Conservation (phyloP, 2,797 vertebrate species). For the Cottoperca gobio region DNA sequence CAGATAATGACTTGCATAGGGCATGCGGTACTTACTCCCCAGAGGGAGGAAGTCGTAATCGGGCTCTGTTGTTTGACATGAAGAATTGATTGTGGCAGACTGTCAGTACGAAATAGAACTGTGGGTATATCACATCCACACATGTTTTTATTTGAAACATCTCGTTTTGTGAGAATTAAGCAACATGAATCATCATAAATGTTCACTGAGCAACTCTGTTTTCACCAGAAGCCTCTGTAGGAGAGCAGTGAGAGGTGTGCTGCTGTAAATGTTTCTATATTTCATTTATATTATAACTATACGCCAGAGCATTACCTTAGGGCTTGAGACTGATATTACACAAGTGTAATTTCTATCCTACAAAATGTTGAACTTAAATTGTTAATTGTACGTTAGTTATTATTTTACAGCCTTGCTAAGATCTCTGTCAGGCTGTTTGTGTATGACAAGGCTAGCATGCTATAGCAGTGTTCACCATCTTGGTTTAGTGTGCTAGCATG, state of each 20-base stretch:
- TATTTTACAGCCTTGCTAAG: too few relatives aligned
- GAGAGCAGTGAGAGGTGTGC: not conserved
- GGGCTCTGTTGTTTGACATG: conserved; percentile 69
- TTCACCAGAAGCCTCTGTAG: not conserved
- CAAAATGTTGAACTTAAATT: not conserved
- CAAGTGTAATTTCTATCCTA: not conserved
- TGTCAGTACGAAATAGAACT: conserved; percentile 35
- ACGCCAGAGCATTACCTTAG: not conserved
- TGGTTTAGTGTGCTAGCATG: too few relatives aligned
- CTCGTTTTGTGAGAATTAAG: conserved; percentile 10
- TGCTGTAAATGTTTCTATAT: not conserved
- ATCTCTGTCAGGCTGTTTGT: too few relatives aligned
- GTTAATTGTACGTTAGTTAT: not conserved
- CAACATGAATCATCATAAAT: conserved; percentile 10
- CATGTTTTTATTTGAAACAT: too few relatives aligned
- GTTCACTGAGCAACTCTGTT: not conserved
- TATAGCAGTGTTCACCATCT: too few relatives aligned
- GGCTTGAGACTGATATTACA: not conserved
- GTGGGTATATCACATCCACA: not conserved
- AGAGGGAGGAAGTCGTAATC: conserved; percentile 71
- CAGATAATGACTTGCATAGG: conserved; percentile 82
- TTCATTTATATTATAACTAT: not conserved
- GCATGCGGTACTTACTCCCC: conserved; percentile 69
- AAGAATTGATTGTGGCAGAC: conserved; percentile 70
- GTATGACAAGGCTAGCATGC: too few relatives aligned